Conservation (phyloP, 2,113 vertebrate species). For the Scatophagus argus region DNA sequence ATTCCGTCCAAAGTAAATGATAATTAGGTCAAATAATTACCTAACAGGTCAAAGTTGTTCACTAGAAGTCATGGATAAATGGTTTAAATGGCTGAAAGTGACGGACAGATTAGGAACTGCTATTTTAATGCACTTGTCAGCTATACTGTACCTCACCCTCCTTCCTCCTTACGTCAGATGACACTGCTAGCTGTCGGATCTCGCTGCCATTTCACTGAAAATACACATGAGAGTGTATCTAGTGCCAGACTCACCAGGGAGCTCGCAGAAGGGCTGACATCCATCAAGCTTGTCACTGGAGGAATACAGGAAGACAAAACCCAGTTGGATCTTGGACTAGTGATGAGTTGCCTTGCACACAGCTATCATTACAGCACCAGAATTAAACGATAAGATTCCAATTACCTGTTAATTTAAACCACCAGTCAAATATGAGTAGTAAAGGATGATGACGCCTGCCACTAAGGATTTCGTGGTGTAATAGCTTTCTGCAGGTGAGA, state of each 20-base stretch:
- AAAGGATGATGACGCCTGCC: constrained; percentile 36
- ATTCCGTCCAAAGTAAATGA: too few species aligned
- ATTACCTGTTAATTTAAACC: constrained; percentile 71
- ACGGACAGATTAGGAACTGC: background rate
- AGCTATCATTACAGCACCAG: constrained; percentile 58
- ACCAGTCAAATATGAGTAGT: constrained; percentile 43
- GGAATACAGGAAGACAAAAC: constrained; percentile 45
- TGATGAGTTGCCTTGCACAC: constrained; percentile 57
- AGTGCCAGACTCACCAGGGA: constrained; percentile 47
- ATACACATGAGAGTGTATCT: constrained; percentile 34
- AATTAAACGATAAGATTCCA: constrained; percentile 81
- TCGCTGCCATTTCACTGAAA: constrained; percentile 49
- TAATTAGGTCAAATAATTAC: background rate
- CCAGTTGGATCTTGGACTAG: constrained; percentile 37
- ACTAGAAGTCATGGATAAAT: background rate
- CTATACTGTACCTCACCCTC: background rate
- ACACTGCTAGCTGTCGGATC: constrained; percentile 24
- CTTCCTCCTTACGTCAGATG: background rate
- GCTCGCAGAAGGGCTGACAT: constrained; percentile 24
- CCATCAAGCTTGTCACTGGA: constrained; percentile 39
- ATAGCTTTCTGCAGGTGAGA: constrained; percentile 61
- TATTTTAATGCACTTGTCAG: background rate
- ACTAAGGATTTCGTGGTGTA: constrained; percentile 43
- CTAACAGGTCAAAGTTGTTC: background rate
- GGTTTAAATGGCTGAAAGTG: background rate